These are phyloP conservation scores for Samia ricini DNA, from an alignment of 1,140 invertebrate species.

Conservation along the genomic window DNA sequence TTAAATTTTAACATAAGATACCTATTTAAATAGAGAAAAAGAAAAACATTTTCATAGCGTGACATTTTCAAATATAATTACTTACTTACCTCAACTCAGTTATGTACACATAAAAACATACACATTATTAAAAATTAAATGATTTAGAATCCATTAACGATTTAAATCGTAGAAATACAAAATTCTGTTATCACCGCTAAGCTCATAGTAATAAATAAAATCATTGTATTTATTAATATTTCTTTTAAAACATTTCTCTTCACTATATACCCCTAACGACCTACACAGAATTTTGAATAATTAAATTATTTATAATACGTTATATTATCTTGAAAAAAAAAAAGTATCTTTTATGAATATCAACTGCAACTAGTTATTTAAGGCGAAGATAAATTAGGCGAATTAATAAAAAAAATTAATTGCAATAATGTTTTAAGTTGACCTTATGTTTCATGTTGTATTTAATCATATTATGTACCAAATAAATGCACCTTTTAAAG, in stretches of 20 bases:
- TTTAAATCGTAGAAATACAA: neutral
- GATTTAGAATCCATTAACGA: neutral
- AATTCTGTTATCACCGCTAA: neutral
- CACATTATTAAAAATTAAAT: neutral
- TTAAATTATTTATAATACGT: neutral
- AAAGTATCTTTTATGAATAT: neutral
- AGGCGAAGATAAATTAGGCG: too few species aligned
- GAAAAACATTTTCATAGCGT: neutral
- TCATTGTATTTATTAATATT: too few species aligned
- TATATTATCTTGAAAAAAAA: neutral
- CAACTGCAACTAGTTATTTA: neutral
- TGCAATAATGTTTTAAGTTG: too few species aligned
- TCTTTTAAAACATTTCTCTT: too few species aligned
- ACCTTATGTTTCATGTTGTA: too few species aligned
- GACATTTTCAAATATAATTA: neutral
- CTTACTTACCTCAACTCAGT: too few species aligned
- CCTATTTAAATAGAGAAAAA: too few species aligned
- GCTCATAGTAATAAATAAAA: neutral
- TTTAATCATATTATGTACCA: too few species aligned
- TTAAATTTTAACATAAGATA: too few species aligned
- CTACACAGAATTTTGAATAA: constrained; percentile 1
- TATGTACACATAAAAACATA: constrained; percentile 10
- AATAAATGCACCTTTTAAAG: too few species aligned
- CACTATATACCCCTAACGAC: too few species aligned
- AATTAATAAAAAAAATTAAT: too few species aligned